A percentile compares a stretch with the other conserved stretches of the same genome.
These are phyloP conservation scores for Scopus umbretta DNA, from an alignment of 2,113 vertebrate species.

Conservation along the genomic window DNA sequence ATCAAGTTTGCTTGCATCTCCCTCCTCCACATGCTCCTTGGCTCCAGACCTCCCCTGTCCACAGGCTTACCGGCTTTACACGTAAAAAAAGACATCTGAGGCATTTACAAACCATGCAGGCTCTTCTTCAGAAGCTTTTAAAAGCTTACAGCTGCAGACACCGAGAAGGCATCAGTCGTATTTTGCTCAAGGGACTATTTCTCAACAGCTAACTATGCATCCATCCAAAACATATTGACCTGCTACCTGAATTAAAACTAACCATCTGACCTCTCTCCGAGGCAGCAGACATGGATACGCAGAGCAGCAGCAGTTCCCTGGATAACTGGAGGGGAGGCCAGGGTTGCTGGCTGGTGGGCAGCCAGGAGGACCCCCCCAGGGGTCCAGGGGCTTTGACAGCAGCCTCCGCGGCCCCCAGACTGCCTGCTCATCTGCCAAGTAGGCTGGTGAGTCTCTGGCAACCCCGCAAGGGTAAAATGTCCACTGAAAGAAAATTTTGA, in stretches of 20 bases:
- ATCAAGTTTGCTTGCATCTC: neutral
- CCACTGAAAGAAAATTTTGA: neutral
- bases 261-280: neutral
- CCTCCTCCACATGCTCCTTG: neutral
- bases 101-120: neutral
- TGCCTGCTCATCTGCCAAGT: neutral
- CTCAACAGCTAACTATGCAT: neutral
- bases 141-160: neutral
- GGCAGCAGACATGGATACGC: no score
- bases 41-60: neutral
- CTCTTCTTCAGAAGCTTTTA: neutral
- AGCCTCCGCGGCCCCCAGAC: no score
- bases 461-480: neutral
- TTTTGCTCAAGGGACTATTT: neutral
- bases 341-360: neutral
- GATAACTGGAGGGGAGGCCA: neutral
- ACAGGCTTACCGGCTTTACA: neutral
- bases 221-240: fast-evolving
- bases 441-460: neutral
- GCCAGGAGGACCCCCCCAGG: no score
- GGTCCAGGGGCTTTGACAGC: neutral
- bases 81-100: neutral
- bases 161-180: neutral
- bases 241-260: neutral
- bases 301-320: neutral